Conservation (phyloP, 2,797 vertebrate genomes). For the Hippoglossus hippoglossus region DNA sequence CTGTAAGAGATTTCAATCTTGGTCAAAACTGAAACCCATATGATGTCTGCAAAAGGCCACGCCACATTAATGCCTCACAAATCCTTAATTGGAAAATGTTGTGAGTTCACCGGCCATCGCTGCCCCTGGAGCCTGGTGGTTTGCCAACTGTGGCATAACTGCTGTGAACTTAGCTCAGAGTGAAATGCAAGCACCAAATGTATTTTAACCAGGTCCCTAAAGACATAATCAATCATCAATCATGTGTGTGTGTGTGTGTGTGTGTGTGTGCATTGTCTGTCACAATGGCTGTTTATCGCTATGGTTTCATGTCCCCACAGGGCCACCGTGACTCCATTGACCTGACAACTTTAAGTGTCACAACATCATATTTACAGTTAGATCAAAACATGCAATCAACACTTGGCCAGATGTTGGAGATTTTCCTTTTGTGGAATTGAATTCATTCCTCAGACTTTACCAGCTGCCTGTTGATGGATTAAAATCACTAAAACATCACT, state of each 20-base stretch:
- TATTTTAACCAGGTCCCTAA: conserved; percentile 55
- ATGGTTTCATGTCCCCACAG: conserved; percentile 38
- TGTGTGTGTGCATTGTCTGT: conserved; percentile 37
- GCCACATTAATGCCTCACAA: conserved; percentile 69
- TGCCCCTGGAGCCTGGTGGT: conserved; percentile 45
- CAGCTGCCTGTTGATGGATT: neutral
- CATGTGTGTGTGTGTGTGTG: neutral
- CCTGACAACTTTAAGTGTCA: conserved; percentile 59
- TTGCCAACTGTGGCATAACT: conserved; percentile 60
- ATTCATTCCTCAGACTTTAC: neutral
- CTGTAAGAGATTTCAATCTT: conserved; percentile 58
- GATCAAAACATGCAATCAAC: conserved; percentile 37
- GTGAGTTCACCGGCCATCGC: conserved; percentile 55
- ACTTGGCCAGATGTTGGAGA: conserved; percentile 9
- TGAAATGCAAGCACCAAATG: conserved; percentile 41
- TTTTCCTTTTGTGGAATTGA: conserved; percentile 22
- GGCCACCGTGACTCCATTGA: conserved; percentile 38
- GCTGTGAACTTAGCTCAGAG: conserved; percentile 49
- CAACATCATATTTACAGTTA: conserved; percentile 22
- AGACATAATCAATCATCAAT: conserved; percentile 42
- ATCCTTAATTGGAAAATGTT: conserved; percentile 73
- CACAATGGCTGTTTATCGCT: conserved; percentile 56
- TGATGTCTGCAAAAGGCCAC: conserved; percentile 56
- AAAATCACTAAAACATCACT: neutral
- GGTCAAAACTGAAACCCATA: conserved; percentile 69